Conservation (phyloP, 2,888 invertebrate genomes). For the Malachius bipustulatus region DNA sequence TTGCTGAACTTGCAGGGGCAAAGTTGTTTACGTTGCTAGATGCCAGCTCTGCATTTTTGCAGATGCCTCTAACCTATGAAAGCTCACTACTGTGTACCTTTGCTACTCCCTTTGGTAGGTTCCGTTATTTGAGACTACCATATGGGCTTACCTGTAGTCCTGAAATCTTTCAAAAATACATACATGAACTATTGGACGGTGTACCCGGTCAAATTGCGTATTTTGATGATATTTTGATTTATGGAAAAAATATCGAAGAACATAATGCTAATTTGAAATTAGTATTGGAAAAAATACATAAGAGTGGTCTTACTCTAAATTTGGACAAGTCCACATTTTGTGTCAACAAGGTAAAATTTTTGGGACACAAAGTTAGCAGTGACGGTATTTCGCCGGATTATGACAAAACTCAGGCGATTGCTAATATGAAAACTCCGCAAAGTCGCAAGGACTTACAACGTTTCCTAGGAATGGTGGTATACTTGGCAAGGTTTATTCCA, state of each 20-base stretch:
- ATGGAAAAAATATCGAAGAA: constrained; percentile 8
- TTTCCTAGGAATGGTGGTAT: constrained; percentile 11
- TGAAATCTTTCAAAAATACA: constrained; percentile 10
- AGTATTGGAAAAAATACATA: constrained; percentile 3
- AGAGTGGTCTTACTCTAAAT: constrained; percentile 10
- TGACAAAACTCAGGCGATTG: neutral
- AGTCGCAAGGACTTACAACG: constrained; percentile 8
- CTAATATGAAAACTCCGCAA: neutral
- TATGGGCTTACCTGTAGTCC: constrained; percentile 13
- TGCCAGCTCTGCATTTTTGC: too few species aligned
- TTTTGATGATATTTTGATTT: constrained; percentile 14
- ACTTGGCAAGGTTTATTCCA: constrained; percentile 11
- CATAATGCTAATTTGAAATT: constrained; percentile 7
- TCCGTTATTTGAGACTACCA: constrained; percentile 13
- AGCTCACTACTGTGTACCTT: too few species aligned
- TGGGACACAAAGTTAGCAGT: neutral
- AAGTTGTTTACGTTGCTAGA: too few species aligned
- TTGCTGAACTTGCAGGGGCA: too few species aligned
- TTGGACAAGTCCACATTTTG: constrained; percentile 10
- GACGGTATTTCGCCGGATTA: neutral
- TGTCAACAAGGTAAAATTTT: constrained; percentile 1
- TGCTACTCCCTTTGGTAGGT: constrained; percentile 10
- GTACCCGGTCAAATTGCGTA: constrained; percentile 10
- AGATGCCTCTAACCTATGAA: too few species aligned
- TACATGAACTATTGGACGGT: constrained; percentile 11